Evolutionary conservation across 1,140 invertebrate genomes (phyloP).

Genomic region (Ylistrum balloti): DNA sequence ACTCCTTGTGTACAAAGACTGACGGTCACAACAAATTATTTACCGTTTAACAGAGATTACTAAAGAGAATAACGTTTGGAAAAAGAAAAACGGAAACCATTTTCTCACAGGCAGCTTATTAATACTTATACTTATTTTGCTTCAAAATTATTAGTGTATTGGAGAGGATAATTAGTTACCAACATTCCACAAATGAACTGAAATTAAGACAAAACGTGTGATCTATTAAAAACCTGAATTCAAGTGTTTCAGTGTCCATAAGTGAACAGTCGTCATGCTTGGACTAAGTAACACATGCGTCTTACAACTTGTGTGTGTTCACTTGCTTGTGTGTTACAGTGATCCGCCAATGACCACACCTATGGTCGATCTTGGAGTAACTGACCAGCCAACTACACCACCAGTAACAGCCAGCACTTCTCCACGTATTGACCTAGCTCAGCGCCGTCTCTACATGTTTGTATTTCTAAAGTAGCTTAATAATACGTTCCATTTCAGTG

Average conservation of each 20-base stretch:
- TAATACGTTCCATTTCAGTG: no score
- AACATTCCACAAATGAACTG: background rate
- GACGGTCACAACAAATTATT: background rate
- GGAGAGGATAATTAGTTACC: background rate
- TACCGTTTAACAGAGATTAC: background rate
- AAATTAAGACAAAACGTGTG: background rate
- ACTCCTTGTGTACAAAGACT: background rate
- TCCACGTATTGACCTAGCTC: background rate
- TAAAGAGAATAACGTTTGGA: background rate
- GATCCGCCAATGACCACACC: background rate
- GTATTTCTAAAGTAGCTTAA: background rate
- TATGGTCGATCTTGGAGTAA: background rate
- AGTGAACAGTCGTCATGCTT: background rate
- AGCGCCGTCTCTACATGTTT: background rate
- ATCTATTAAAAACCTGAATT: background rate
- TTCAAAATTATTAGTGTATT: background rate
- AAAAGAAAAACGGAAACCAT: background rate
- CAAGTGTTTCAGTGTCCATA: constrained; percentile 7
- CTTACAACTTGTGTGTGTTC: background rate
- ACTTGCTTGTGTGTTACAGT: background rate
- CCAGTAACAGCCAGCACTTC: background rate
- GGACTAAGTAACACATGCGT: background rate
- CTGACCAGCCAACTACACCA: background rate
- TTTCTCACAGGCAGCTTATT: constrained; percentile 12
- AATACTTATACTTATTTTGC: background rate